Conservation (phyloP, 2,113 vertebrate species). For the Chloebia gouldiae region DNA sequence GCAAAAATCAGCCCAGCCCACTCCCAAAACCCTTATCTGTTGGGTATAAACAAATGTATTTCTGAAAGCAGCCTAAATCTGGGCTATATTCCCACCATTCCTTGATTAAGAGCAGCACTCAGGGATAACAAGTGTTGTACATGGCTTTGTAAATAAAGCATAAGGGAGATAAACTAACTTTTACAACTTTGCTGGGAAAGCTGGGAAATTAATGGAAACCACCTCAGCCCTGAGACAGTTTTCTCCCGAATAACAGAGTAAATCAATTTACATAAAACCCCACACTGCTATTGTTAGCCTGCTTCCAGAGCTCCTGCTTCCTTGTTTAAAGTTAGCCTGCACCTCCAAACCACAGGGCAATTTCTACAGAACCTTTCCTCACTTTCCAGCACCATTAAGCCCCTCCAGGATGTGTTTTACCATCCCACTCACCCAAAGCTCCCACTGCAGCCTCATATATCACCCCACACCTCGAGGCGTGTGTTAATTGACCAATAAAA, state of each 20-base stretch:
- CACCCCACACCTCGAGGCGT: constrained; percentile 8
- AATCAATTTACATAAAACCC: constrained; percentile 31
- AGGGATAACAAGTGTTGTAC: neutral
- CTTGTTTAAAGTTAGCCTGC: constrained; percentile 12
- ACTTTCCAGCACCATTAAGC: constrained; percentile 1
- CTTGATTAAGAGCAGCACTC: neutral
- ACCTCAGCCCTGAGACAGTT: constrained; percentile 1
- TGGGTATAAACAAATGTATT: neutral
- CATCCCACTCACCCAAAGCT: neutral
- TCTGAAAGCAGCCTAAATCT: neutral
- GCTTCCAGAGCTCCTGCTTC: constrained; percentile 8
- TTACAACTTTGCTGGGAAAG: constrained; percentile 38
- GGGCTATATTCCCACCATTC: neutral
- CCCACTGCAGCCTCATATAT: neutral
- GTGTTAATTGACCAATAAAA: constrained; percentile 57
- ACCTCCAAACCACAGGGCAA: constrained; percentile 13
- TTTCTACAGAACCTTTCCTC: constrained; percentile 6
- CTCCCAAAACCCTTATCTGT: neutral
- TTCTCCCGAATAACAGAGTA: constrained; percentile 29
- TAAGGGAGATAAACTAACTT: constrained; percentile 3
- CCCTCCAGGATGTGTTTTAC: constrained; percentile 54
- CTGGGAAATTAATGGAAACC: constrained; percentile 32
- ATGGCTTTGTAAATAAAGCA: neutral
- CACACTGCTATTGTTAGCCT: constrained; percentile 45
- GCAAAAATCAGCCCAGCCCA: neutral